Percentiles rank a stretch among this genome's conserved stretches.
phyloP scores from a whole-genome alignment of 1,140 invertebrate species.

The Diuraphis noxia region DNA sequence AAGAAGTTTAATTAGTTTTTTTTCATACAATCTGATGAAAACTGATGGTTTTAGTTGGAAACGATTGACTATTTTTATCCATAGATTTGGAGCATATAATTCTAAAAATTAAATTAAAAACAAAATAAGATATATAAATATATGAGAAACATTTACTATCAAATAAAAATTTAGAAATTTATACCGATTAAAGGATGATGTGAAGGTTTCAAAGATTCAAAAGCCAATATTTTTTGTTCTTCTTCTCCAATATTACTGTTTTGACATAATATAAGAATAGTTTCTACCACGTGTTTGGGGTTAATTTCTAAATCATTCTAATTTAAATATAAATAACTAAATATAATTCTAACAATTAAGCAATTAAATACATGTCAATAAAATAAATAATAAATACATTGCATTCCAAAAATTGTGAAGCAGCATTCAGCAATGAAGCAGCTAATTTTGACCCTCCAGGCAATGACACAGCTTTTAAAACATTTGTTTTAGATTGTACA shows the following conservation, averaged over 20 bases:
- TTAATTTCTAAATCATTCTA: conserved; percentile 34
- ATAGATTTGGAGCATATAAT: conserved; percentile 41
- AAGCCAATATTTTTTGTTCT: conserved; percentile 60
- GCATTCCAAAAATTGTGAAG: conserved; percentile 6
- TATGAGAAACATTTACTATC: background rate
- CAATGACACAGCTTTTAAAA: background rate
- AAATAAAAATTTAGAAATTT: background rate
- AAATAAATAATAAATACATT: background rate
- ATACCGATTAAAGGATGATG: conserved; percentile 71
- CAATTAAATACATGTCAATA: background rate
- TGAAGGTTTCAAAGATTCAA: conserved; percentile 68
- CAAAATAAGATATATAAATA: background rate
- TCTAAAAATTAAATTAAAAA: background rate
- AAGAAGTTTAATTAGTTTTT: conserved; percentile 66
- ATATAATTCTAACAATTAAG: background rate
- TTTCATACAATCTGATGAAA: conserved; percentile 57
- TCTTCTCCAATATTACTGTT: conserved; percentile 56
- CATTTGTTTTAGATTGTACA: conserved; percentile 23
- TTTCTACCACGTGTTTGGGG: conserved; percentile 56
- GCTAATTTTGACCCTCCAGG: conserved; percentile 18
- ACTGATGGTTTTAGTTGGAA: conserved; percentile 48
- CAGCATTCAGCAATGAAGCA: conserved; percentile 4
- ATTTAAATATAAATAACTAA: conserved; percentile 1
- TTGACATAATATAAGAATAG: conserved; percentile 56
- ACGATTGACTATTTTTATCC: conserved; percentile 50